Percentiles rank a stretch among this genome's conserved stretches.
Evolutionary conservation across 2,113 vertebrate genomes (phyloP).

Genomic region (Semnornis frantzii): DNA sequence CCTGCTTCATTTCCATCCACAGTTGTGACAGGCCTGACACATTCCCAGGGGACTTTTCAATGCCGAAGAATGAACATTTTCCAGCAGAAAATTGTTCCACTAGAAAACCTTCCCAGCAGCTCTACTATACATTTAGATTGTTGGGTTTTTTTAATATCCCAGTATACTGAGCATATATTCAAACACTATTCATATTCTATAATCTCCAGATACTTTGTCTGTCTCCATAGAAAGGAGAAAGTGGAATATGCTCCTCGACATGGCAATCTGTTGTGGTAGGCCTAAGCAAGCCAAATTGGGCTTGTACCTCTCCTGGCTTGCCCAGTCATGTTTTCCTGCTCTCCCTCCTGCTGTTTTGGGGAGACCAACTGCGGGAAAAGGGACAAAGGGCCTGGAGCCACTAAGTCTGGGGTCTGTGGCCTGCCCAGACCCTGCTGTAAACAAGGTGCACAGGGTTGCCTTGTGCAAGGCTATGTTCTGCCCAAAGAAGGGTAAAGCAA

Average conservation of each 20-base stretch:
- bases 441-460: no score
- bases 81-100: conserved; percentile 3
- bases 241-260: neutral
- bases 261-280: no score
- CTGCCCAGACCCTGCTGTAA: no score
- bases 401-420: no score
- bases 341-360: no score
- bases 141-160: neutral
- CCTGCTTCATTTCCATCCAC: conserved; percentile 25
- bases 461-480: no score
- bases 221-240: neutral
- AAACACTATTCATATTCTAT: neutral
- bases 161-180: neutral
- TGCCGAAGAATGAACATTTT: neutral
- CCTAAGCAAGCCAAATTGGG: no score
- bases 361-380: no score
- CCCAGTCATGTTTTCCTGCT: no score
- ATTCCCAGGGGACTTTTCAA: neutral
- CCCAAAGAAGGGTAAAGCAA: no score
- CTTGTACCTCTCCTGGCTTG: no score
- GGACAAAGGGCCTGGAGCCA: no score
- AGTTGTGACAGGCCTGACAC: conserved; percentile 16
- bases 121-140: neutral
- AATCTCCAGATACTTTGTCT: neutral
- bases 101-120: neutral